These are phyloP conservation scores for Hemicordylus capensis DNA, from an alignment of 2,113 vertebrate genomes.

Conservation along the genomic window DNA sequence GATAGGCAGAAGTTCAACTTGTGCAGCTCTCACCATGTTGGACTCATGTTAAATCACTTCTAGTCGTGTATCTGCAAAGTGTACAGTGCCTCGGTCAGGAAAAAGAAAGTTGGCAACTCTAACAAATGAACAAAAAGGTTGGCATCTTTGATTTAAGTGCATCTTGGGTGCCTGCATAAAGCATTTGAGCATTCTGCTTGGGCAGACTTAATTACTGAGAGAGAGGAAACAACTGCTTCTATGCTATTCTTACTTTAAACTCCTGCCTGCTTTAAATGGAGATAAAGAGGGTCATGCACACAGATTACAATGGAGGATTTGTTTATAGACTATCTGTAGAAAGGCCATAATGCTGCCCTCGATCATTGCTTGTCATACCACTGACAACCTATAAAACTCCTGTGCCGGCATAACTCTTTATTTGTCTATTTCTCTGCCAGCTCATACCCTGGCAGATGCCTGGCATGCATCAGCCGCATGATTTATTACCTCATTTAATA, in stretches of 20 bases:
- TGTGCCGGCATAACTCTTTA: constrained; percentile 62
- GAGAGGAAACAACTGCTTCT: not conserved
- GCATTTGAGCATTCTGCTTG: constrained; percentile 6
- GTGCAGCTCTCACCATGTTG: not conserved
- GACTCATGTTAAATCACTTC: not conserved
- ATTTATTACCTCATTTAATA: constrained; percentile 84
- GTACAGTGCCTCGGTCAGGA: not conserved
- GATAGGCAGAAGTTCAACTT: not conserved
- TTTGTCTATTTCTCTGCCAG: constrained; percentile 65
- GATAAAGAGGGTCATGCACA: constrained; percentile 64
- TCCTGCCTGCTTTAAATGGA: constrained; percentile 61
- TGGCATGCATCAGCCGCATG: constrained; percentile 75
- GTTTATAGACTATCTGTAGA: constrained; percentile 61
- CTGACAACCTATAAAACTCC: constrained; percentile 73
- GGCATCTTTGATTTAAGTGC: not conserved
- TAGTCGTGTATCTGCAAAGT: not conserved
- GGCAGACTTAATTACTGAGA: constrained; percentile 23
- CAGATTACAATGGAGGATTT: constrained; percentile 65
- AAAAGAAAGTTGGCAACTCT: not conserved
- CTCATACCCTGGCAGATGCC: constrained; percentile 67
- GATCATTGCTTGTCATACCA: constrained; percentile 71
- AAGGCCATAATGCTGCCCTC: constrained; percentile 65
- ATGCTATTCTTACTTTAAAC: constrained; percentile 35
- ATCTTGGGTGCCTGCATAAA: not conserved
- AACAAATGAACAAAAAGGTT: not conserved